A percentile compares a stretch with the other conserved stretches of the same genome.
Conservation (phyloP, 2,888 invertebrate genomes). For the Acholoe squamosa region DNA sequence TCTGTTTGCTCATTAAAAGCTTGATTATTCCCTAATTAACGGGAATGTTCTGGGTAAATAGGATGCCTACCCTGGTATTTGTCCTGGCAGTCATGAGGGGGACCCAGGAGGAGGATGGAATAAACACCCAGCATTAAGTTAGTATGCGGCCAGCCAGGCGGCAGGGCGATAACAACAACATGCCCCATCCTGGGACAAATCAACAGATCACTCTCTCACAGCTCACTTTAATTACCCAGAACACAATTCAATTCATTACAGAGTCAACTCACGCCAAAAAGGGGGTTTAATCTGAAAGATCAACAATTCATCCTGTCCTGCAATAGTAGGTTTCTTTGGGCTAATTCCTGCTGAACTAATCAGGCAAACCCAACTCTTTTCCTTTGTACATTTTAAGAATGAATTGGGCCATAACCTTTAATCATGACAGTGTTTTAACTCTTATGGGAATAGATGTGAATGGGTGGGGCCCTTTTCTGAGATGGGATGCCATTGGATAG, state of each 20-base stretch:
- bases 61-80: too few species aligned
- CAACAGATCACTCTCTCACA: not conserved
- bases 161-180: not conserved
- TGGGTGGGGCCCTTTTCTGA: too few species aligned
- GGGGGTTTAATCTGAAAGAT: not conserved
- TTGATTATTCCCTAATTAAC: not conserved
- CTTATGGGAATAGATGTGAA: too few species aligned
- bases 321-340: conserved; percentile 3
- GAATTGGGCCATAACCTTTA: too few species aligned
- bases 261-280: not conserved
- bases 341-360: conserved; percentile 2
- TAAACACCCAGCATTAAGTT: not conserved
- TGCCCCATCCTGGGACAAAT: not conserved
- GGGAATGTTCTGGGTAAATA: too few species aligned
- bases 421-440: too few species aligned
- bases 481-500: too few species aligned
- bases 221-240: not conserved
- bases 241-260: conserved; percentile 8
- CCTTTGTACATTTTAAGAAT: not conserved
- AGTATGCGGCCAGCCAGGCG: not conserved
- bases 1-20: not conserved
- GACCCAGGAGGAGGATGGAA: too few species aligned
- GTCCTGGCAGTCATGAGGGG: too few species aligned
- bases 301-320: not conserved
- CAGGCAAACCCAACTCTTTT: not conserved